Conservation (phyloP, 2,888 invertebrate species). For the Drosophila subsilvestris region DNA sequence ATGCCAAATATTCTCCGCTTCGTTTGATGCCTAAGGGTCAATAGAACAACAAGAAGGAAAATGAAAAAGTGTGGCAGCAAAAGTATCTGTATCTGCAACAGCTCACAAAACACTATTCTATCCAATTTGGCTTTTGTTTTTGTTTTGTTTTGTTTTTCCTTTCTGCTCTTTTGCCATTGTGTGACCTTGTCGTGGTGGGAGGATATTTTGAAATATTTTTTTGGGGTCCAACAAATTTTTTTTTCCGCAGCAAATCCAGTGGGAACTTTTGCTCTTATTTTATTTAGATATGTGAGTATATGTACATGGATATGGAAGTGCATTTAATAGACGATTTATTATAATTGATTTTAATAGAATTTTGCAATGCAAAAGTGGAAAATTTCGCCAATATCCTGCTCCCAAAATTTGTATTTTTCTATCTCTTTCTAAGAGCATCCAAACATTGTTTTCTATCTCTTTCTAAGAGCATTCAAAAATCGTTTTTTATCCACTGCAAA, state of each 20-base stretch:
- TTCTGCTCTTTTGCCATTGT: neutral
- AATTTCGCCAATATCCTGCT: too few relatives aligned
- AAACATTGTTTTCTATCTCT: neutral
- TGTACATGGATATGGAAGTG: too few relatives aligned
- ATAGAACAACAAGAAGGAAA: neutral
- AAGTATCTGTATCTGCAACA: neutral
- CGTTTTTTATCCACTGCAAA: neutral
- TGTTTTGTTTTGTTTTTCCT: neutral
- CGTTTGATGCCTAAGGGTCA: neutral
- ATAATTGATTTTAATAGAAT: too few relatives aligned
- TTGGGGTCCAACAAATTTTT: neutral
- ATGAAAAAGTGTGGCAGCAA: too few relatives aligned
- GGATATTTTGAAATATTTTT: neutral
- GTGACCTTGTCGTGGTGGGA: neutral
- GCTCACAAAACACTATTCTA: neutral
- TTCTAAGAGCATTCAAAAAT: neutral
- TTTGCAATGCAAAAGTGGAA: too few relatives aligned
- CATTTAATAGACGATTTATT: too few relatives aligned
- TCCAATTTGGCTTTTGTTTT: neutral
- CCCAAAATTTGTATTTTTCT: neutral
- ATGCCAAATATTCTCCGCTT: too few relatives aligned
- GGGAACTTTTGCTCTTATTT: too few relatives aligned
- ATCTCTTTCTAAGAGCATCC: neutral
- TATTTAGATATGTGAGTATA: too few relatives aligned
- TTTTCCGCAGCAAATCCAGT: too few relatives aligned